Conservation (phyloP, 2,797 vertebrate genomes). For the Poecile montanus region DNA sequence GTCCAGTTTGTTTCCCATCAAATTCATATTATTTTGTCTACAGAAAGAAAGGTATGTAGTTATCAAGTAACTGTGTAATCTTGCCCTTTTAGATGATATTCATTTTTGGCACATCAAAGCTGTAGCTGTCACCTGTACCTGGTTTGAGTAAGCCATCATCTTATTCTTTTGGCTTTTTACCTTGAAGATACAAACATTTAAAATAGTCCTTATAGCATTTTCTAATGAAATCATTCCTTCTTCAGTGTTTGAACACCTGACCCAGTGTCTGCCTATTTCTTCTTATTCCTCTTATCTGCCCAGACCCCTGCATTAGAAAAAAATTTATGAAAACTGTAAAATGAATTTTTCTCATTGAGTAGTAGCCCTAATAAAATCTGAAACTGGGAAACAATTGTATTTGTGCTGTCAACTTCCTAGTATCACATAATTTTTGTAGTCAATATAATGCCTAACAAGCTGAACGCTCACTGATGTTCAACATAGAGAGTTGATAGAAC, state of each 20-base stretch:
- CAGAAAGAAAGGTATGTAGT: neutral
- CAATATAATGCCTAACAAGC: neutral
- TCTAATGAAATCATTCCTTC: neutral
- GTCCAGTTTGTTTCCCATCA: neutral
- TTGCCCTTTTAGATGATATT: neutral
- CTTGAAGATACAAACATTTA: neutral
- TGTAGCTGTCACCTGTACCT: neutral
- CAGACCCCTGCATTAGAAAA: neutral
- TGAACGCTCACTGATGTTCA: neutral
- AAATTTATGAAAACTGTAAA: neutral
- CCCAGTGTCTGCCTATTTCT: neutral
- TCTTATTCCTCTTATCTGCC: neutral
- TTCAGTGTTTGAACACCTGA: neutral
- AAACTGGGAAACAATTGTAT: neutral
- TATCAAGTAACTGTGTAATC: neutral
- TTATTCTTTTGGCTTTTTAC: neutral
- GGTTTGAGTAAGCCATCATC: neutral
- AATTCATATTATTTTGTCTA: neutral
- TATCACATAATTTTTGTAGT: neutral
- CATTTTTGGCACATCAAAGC: neutral
- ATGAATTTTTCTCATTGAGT: neutral
- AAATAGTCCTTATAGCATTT: neutral
- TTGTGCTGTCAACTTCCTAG: neutral
- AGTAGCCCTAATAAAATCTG: neutral
- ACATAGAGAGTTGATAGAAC: neutral